Evolutionary conservation across 1,140 invertebrate genomes (phyloP), one percentile per base, ranked within the genome.

Genomic region (Panulirus ornatus): DNA sequence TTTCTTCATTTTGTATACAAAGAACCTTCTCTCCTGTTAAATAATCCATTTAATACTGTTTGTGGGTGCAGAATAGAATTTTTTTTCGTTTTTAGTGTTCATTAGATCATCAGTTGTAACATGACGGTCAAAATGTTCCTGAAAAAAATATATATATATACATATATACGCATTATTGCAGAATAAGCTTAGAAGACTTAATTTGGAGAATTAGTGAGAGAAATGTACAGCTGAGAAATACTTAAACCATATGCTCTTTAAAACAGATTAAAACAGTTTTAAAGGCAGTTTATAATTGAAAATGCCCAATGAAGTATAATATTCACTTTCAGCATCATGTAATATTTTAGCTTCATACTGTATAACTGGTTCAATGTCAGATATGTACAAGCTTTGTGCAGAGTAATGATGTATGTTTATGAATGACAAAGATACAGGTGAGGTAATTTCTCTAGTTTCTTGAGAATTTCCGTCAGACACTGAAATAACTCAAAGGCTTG

Each of bases 31-130:
- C 30, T 58, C 54, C 19, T 66, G 58, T 66, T 66, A 47, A 47
- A 47, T 47, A 66, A 66, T 66, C 58, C 58, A 66, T 66, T 27
- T 27, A 66, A 27, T 66, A 66, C 27, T 66, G 58, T 66, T 66
- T 66, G 58, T 22, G 58, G 58, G 58, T 66, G 58, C 58, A 66
- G 58, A 66, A 66, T 58, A 30, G 27, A 8, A 34, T 30, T 66
- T 30, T 66, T 66, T 27, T 6, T 47, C 44, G 14, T 47, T 47
- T 47, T 47, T 47, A 47, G 14, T 14, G 14, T 30, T 66, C n/a
- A 9, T 22, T 27, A 30, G n/a, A 30, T 58, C 19, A 58, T 66
- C 58, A 30, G 58, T 30, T 66, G 1, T 66, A 66, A 30, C 27
- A 66, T 6, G 30, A 11, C 58, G n/a, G 58, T 66, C 58, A 66